phyloP scores from a whole-genome alignment of 1,140 invertebrate genomes.

The Lordiphosa mommai region DNA sequence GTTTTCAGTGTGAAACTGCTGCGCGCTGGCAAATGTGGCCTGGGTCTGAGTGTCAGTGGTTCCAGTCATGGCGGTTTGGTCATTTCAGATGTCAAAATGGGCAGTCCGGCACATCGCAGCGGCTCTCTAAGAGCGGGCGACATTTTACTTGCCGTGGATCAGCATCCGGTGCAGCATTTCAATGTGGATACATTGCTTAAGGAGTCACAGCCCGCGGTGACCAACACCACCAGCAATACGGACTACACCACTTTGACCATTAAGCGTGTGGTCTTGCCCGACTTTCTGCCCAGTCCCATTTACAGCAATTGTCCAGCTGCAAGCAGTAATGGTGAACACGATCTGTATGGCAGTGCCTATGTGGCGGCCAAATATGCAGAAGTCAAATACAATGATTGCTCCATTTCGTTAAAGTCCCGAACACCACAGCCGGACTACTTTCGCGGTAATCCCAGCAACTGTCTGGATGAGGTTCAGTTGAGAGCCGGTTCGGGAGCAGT shows the following conservation, averaged over 20 bases:
- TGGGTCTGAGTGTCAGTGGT: conserved; percentile 93
- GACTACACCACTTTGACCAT: conserved; percentile 78
- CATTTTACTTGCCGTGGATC: conserved; percentile 92
- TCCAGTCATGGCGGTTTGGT: conserved; percentile 82
- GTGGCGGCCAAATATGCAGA: conserved; percentile 61
- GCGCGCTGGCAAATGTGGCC: conserved; percentile 85
- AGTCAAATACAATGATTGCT: conserved; percentile 53
- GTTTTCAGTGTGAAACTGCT: conserved; percentile 94
- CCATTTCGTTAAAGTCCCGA: conserved; percentile 69
- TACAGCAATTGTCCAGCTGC: conserved; percentile 65
- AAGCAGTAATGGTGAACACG: conserved; percentile 38
- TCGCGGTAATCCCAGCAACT: conserved; percentile 35
- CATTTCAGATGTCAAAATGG: conserved; percentile 92
- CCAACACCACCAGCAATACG: background rate
- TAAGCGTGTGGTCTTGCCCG: conserved; percentile 71
- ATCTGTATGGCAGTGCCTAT: conserved; percentile 69
- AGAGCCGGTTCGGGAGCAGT: conserved; percentile 18
- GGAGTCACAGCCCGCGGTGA: conserved; percentile 28
- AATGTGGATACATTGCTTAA: conserved; percentile 77
- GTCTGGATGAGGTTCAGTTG: conserved; percentile 25
- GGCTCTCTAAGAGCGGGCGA: conserved; percentile 93
- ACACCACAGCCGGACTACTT: conserved; percentile 77
- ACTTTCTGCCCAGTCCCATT: conserved; percentile 74
- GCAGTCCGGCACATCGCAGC: conserved; percentile 93
- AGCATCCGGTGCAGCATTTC: conserved; percentile 87